These are phyloP conservation scores for Dicerorhinus sumatrensis DNA, from an alignment of 2,113 vertebrate genomes.

Conservation along the genomic window DNA sequence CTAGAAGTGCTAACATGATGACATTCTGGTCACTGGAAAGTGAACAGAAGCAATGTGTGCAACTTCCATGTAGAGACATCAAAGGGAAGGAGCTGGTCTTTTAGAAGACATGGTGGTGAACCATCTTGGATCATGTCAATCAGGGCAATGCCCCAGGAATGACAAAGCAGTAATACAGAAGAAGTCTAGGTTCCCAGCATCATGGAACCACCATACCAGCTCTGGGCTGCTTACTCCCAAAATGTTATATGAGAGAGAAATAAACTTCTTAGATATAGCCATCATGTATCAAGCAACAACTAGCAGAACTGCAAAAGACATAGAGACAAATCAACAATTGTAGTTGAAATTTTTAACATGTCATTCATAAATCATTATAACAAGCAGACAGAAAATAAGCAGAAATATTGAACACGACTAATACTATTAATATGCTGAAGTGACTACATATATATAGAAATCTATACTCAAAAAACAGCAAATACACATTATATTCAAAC, in stretches of 20 bases:
- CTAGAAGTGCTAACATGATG: neutral
- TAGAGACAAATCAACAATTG: neutral
- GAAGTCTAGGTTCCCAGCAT: neutral
- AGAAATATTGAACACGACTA: neutral
- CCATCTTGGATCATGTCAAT: neutral
- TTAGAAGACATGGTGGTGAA: neutral
- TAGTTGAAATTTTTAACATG: neutral
- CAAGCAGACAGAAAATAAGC: neutral
- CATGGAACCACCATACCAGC: neutral
- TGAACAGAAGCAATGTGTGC: neutral
- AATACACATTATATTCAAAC: neutral
- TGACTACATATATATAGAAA: neutral
- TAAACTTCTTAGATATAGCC: neutral
- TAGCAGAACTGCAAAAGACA: neutral
- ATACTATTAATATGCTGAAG: neutral
- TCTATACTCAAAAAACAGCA: neutral
- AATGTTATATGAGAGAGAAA: conserved; percentile 3
- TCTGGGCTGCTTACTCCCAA: neutral
- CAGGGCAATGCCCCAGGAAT: neutral
- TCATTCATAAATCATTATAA: neutral
- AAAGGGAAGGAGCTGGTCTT: neutral
- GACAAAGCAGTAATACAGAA: conserved; percentile 20
- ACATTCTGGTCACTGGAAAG: neutral
- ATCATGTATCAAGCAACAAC: neutral
- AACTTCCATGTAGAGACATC: neutral